These are phyloP conservation scores for Autographa pulchrina DNA, from an alignment of 2,888 invertebrate genomes.

Conservation along the genomic window DNA sequence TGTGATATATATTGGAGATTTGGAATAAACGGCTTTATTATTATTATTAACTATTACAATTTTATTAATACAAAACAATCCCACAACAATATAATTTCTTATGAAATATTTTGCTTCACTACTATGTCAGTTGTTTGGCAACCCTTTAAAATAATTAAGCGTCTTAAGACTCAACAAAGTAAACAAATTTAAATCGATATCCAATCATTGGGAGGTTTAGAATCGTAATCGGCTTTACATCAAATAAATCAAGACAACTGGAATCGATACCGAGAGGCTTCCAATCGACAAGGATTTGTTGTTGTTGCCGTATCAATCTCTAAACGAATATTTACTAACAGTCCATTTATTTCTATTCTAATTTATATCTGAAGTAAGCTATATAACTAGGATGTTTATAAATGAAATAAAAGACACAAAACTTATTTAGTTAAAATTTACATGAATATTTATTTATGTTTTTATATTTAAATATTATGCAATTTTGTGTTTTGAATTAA, in stretches of 20 bases:
- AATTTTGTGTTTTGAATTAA: too few relatives aligned
- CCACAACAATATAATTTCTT: neutral
- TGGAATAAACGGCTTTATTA: too few relatives aligned
- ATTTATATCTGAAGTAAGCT: too few relatives aligned
- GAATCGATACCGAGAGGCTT: slow-evolving; percentile 15
- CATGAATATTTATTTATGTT: too few relatives aligned
- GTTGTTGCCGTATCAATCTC: slow-evolving; percentile 15
- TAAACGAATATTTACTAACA: neutral
- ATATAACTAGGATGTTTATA: too few relatives aligned
- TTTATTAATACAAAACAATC: neutral
- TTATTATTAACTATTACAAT: neutral
- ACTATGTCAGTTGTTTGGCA: neutral
- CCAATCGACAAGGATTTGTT: slow-evolving; percentile 23
- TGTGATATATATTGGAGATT: too few relatives aligned
- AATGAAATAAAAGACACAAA: too few relatives aligned
- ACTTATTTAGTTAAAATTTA: too few relatives aligned
- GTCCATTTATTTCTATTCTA: neutral
- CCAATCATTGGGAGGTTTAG: slow-evolving; percentile 29
- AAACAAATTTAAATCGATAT: slow-evolving; percentile 39
- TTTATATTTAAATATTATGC: too few relatives aligned
- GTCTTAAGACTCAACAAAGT: slow-evolving; percentile 19
- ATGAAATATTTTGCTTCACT: neutral
- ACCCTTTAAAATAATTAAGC: neutral
- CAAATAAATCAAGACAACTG: slow-evolving; percentile 43
- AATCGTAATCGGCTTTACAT: slow-evolving; percentile 42